These are phyloP conservation scores for Eustalomyia histrio DNA, from an alignment of 2,888 invertebrate species.

Conservation along the genomic window DNA sequence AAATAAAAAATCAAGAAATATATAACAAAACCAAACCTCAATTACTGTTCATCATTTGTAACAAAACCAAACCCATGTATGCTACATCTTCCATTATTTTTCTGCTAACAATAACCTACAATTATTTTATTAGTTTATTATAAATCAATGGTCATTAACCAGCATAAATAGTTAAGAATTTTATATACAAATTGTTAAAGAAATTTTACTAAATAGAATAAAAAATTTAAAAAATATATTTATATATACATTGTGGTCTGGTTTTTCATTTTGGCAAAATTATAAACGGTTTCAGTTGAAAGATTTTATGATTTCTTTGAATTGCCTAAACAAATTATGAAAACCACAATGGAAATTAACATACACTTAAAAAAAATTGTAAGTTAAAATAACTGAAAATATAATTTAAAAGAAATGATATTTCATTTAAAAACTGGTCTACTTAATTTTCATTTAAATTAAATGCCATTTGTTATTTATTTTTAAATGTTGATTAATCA, in stretches of 20 bases:
- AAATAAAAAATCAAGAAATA: background rate
- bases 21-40: background rate
- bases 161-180: conserved; percentile 8
- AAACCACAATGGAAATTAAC: background rate
- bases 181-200: background rate
- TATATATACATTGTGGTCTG: conserved; percentile 27
- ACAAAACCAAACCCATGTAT: no score
- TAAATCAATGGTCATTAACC: conserved; percentile 50
- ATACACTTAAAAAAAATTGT: no score
- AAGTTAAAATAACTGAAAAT: no score
- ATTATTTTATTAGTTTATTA: conserved; percentile 43
- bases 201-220: background rate
- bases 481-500: no score
- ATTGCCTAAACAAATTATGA: background rate
- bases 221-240: conserved; percentile 25
- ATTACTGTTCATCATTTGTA: no score
- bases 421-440: no score
- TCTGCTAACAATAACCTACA: conserved; percentile 25
- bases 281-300: background rate
- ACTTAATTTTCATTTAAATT: no score
- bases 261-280: background rate
- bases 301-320: background rate
- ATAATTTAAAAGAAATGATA: no score
- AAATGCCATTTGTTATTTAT: no score
- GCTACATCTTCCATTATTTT: no score